Evolutionary conservation across 2,797 vertebrate species (phyloP).

Genomic region (Ibycter americanus): DNA sequence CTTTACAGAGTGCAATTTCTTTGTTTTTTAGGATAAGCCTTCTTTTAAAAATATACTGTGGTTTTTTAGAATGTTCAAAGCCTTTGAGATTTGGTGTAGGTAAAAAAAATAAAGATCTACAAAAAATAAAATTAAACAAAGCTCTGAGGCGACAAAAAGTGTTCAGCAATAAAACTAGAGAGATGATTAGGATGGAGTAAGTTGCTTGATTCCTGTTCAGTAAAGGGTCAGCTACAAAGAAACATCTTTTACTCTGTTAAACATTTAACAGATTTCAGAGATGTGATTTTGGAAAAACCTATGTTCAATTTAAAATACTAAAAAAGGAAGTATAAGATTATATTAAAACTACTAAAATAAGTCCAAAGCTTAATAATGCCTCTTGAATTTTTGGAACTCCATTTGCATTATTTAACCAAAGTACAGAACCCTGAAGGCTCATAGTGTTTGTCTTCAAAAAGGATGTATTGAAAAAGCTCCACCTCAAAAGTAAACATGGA

Average conservation of each 20-base stretch:
- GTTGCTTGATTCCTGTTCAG: neutral
- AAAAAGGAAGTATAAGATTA: neutral
- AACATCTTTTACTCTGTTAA: neutral
- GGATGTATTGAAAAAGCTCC: conserved; percentile 1
- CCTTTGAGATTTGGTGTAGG: neutral
- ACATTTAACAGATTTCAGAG: neutral
- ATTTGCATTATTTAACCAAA: neutral
- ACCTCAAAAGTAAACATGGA: conserved; percentile 34
- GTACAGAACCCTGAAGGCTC: neutral
- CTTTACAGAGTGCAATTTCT: neutral
- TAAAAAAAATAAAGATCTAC: neutral
- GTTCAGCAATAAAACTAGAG: neutral
- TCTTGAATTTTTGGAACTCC: neutral
- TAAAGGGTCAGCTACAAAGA: neutral
- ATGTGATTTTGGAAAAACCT: neutral
- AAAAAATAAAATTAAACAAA: neutral
- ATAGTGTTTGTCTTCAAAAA: neutral
- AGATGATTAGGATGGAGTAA: neutral
- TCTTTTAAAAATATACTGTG: neutral
- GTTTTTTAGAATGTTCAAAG: neutral
- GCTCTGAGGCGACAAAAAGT: neutral
- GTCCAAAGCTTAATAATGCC: neutral
- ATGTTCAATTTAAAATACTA: neutral
- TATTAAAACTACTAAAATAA: neutral
- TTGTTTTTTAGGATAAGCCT: neutral